Evolutionary conservation across 2,888 invertebrate genomes (phyloP).

Genomic region (Stenoptilia bipunctidactyla): DNA sequence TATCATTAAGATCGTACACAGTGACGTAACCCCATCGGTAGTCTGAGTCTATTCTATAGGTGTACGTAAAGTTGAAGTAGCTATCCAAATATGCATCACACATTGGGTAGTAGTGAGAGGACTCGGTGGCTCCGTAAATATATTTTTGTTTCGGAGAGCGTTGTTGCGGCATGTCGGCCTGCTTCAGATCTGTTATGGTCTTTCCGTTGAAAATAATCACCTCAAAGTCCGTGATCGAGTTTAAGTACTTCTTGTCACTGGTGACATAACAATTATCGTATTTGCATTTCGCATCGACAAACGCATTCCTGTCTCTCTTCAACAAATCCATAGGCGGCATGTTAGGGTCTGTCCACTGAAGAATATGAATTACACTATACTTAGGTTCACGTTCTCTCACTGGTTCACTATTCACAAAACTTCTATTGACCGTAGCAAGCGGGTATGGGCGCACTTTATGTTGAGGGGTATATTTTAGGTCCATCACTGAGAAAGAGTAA

Average conservation of each 20-base stretch:
- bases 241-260: constrained; percentile 21
- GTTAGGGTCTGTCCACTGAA: neutral
- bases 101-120: constrained; percentile 30
- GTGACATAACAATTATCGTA: constrained; percentile 39
- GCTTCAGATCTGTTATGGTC: constrained; percentile 18
- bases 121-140: constrained; percentile 32
- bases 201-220: constrained; percentile 34
- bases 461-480: too few species aligned
- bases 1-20: constrained; percentile 22
- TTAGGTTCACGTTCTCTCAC: too few species aligned
- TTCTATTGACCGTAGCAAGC: too few species aligned
- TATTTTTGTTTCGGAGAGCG: constrained; percentile 33
- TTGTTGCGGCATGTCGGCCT: constrained; percentile 18
- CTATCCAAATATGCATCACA: constrained; percentile 23
- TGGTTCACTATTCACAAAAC: too few species aligned
- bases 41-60: constrained; percentile 32
- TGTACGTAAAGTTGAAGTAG: constrained; percentile 42
- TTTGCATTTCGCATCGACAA: neutral
- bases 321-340: neutral
- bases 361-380: neutral
- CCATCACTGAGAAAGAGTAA: too few species aligned
- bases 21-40: constrained; percentile 31
- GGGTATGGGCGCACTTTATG: too few species aligned
- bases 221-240: constrained; percentile 29
- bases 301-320: neutral